A percentile compares a stretch with the other conserved stretches of the same genome.
Evolutionary conservation across 2,797 vertebrate species (phyloP).

Genomic region (Corythornis leucogaster): DNA sequence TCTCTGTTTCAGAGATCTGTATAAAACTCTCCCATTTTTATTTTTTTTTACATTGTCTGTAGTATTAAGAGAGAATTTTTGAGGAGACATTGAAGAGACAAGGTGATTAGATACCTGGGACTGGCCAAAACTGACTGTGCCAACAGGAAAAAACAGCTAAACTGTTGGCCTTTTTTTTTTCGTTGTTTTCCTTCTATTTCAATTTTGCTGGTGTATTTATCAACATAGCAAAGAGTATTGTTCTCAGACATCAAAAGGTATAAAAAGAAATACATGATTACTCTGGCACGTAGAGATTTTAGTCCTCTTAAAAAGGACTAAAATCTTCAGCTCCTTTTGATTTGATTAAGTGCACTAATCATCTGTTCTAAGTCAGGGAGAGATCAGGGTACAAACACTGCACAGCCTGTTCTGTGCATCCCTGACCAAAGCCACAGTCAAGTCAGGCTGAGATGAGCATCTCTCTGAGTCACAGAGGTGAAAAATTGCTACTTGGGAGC

Average conservation of each 20-base stretch:
- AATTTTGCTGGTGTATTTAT: not conserved
- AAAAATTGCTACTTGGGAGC: not conserved
- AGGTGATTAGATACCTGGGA: not conserved
- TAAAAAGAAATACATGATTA: not conserved
- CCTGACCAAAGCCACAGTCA: not conserved
- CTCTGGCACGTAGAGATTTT: not conserved
- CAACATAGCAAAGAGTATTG: not conserved
- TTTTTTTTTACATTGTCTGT: not conserved
- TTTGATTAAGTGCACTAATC: constrained; percentile 26
- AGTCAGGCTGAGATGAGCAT: not conserved
- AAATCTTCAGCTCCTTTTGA: constrained; percentile 40
- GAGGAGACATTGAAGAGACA: not conserved
- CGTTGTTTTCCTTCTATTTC: not conserved
- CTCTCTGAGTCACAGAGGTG: not conserved
- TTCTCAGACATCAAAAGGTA: not conserved
- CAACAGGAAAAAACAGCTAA: not conserved
- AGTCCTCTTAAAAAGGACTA: constrained; percentile 10
- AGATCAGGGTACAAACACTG: not conserved
- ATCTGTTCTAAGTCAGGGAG: not conserved
- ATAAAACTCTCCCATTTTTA: not conserved
- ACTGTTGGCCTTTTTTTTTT: not conserved
- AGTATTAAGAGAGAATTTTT: not conserved
- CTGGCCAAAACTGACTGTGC: not conserved
- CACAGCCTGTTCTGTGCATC: not conserved
- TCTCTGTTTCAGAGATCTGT: not conserved